Evolutionary conservation across 1,140 invertebrate species (phyloP).

Genomic region (Hestina assimilis): DNA sequence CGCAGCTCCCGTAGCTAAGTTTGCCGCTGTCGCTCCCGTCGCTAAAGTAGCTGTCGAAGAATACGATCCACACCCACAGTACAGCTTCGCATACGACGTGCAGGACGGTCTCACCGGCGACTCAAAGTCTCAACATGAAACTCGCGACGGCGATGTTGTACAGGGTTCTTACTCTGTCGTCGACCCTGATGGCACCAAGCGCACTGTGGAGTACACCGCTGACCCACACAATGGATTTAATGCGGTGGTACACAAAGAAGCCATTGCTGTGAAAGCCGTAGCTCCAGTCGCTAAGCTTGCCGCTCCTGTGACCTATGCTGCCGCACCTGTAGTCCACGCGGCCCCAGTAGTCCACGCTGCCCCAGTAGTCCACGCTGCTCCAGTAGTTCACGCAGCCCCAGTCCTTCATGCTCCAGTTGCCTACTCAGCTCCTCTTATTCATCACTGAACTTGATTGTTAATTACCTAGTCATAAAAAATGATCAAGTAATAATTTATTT

Average conservation of each 20-base stretch:
- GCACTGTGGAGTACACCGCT: conserved; percentile 83
- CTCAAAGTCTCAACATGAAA: conserved; percentile 83
- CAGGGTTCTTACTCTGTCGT: conserved; percentile 82
- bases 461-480: neutral
- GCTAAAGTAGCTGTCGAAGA: conserved; percentile 45
- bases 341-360: conserved; percentile 81
- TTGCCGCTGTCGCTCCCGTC: conserved; percentile 54
- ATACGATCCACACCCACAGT: conserved; percentile 79
- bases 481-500: neutral
- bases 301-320: conserved; percentile 42
- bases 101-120: conserved; percentile 83
- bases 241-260: conserved; percentile 73
- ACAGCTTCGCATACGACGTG: conserved; percentile 82
- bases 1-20: conserved; percentile 43
- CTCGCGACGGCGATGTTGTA: conserved; percentile 80
- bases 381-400: conserved; percentile 44
- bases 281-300: conserved; percentile 51
- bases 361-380: conserved; percentile 44
- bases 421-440: conserved; percentile 42
- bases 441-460: conserved; percentile 22
- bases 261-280: conserved; percentile 40
- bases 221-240: conserved; percentile 79
- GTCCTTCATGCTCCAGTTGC: conserved; percentile 45
- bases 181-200: conserved; percentile 83
- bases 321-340: conserved; percentile 42